phyloP scores from a whole-genome alignment of 2,888 invertebrate species.

The Cerceris rybyensis region DNA sequence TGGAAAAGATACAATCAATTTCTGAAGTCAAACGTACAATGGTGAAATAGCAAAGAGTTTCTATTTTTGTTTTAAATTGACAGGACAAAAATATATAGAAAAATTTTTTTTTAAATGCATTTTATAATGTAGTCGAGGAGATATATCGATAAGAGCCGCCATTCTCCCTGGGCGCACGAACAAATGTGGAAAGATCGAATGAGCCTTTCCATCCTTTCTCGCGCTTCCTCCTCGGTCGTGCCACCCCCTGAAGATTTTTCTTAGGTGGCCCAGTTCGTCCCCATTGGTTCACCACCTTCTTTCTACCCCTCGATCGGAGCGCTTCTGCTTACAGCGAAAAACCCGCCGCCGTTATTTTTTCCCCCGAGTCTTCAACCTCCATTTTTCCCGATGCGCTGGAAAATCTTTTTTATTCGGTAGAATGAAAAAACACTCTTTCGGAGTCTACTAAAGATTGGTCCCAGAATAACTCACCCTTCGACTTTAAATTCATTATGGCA shows the following conservation, averaged over 20 bases:
- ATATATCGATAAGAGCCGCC: constrained; percentile 24
- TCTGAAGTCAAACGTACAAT: too few species aligned
- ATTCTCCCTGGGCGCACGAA: constrained; percentile 29
- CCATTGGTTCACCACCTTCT: constrained; percentile 74
- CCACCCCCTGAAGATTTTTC: constrained; percentile 74
- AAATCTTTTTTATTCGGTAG: too few species aligned
- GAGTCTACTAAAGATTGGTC: too few species aligned
- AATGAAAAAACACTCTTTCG: too few species aligned
- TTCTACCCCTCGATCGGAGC: constrained; percentile 59
- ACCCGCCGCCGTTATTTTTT: constrained; percentile 47
- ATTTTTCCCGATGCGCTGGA: neutral
- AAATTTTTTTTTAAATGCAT: neutral
- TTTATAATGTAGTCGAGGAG: neutral
- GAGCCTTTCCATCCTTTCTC: constrained; percentile 61
- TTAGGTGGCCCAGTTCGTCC: constrained; percentile 77
- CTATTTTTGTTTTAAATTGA: too few species aligned
- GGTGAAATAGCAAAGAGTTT: too few species aligned
- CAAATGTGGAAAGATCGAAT: constrained; percentile 56
- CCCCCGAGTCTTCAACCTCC: constrained; percentile 17
- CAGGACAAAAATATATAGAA: neutral
- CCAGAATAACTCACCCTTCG: too few species aligned
- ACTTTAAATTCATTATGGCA: too few species aligned
- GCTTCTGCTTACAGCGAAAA: constrained; percentile 38
- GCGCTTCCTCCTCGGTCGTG: constrained; percentile 41
- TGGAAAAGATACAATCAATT: too few species aligned